These are phyloP conservation scores for Perca schrenkii DNA, from an alignment of 2,113 vertebrate species.

Conservation along the genomic window DNA sequence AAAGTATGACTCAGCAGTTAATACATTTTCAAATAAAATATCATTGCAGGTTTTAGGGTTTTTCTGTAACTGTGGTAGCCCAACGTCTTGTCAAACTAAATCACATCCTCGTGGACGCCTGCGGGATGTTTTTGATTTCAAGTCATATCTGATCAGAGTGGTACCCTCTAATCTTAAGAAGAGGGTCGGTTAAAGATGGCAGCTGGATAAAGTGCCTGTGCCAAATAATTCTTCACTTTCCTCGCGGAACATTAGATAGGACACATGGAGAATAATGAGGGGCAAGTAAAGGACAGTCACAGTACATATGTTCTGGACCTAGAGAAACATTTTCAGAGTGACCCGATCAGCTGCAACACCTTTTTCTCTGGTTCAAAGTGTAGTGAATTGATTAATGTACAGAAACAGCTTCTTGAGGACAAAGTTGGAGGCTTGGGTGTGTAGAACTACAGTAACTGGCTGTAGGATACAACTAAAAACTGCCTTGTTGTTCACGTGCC, in stretches of 20 bases:
- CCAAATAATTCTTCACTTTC: slow-evolving; percentile 40
- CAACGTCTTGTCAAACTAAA: slow-evolving; percentile 1
- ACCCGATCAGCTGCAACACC: slow-evolving; percentile 29
- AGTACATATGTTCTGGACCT: slow-evolving; percentile 13
- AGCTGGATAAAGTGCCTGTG: slow-evolving; percentile 13
- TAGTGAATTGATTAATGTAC: slow-evolving; percentile 22
- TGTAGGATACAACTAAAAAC: not conserved
- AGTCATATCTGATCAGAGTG: slow-evolving; percentile 37
- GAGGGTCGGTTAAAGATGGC: slow-evolving; percentile 12
- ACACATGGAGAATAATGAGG: slow-evolving; percentile 41
- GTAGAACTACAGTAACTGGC: not conserved
- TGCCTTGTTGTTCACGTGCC: slow-evolving; percentile 11
- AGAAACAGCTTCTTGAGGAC: not conserved
- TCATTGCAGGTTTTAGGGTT: not conserved
- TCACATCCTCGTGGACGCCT: slow-evolving; percentile 3
- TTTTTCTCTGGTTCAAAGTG: slow-evolving; percentile 46
- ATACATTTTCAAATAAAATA: not conserved
- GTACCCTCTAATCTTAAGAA: slow-evolving; percentile 16
- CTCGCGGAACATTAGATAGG: slow-evolving; percentile 43
- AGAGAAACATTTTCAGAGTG: slow-evolving; percentile 29
- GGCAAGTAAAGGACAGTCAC: not conserved
- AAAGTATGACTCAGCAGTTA: not conserved
- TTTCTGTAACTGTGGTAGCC: not conserved
- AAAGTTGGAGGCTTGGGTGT: not conserved
- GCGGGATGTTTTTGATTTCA: slow-evolving; percentile 34